Evolutionary conservation across 2,113 vertebrate genomes (phyloP), one percentile per base, ranked within the genome.

Genomic region (Xerus inauris): DNA sequence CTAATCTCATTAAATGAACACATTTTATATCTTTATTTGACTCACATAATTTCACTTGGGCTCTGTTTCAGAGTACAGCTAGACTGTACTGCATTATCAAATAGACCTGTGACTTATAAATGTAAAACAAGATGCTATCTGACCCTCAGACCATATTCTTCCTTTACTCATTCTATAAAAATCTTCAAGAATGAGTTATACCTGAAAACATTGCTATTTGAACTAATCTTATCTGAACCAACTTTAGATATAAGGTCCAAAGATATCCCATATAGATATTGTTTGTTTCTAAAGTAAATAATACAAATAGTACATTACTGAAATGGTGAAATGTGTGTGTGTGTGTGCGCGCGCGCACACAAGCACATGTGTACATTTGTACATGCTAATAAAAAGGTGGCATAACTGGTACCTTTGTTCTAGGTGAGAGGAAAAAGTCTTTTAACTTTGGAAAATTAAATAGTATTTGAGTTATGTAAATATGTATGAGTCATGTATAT

Each of bases 1-100:
- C 35, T 91, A 64, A 89, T 91, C 22, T 94, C 40, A 83, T 95
- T 93, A 95, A 85, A 72, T 67, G 67, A 84, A 93, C 22, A 91
- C 9, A 14, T 79, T 91, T 92, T 76, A 59, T 83, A 80, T 89
- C 76, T 95, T 5, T 72, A 82, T 94, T 93, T 79, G 85, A 87
- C 42, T 57, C 75, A 71, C 16, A 49, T 75, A 49, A 75, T 96
- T 96, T 94, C 77, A 77, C 47, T n/a, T 47, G 17, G 22, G 26
- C 51, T 95, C 47, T 85, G 42, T 51, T 62, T 80, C 69, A 49
- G 67, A 94, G 32, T 38, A 38, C 79, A 51, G 20, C 35, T 73
- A 81, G 64, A 54, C 9, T 67, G 47, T 45, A n/a, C 11, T 28
- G 35, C 35, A 57, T 49, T 80, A 11, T 35, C 83, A 75, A 73